A percentile compares a stretch with the other conserved stretches of the same genome.
Evolutionary conservation across 2,888 invertebrate genomes (phyloP).

Genomic region (Andrena fulva): DNA sequence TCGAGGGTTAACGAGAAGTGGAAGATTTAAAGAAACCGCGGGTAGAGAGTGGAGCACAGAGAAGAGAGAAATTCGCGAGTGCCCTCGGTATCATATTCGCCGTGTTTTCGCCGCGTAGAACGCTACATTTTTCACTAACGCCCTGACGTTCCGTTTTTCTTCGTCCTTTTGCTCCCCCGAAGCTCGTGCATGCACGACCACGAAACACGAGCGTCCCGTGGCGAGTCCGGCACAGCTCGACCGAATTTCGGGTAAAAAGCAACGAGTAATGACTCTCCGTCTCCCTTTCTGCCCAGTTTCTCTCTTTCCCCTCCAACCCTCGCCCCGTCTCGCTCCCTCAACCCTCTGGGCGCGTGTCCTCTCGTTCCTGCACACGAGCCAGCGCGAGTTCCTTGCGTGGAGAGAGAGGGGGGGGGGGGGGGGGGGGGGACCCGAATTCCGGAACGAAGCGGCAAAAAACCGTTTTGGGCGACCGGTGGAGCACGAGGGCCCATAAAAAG

Average conservation of each 20-base stretch:
- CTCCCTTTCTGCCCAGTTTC: neutral
- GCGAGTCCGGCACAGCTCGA: conserved; percentile 60
- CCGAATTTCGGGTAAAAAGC: conserved; percentile 71
- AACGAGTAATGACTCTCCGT: conserved; percentile 60
- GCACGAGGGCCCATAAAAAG: conserved; percentile 60
- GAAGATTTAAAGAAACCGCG: conserved; percentile 2
- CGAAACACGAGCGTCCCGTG: conserved; percentile 64
- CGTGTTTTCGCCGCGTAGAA: conserved; percentile 34
- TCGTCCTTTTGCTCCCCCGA: conserved; percentile 30
- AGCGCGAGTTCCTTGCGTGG: conserved; percentile 40
- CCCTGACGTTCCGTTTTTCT: conserved; percentile 22
- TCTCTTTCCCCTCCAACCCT: conserved; percentile 7
- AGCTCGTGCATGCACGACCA: conserved; percentile 31
- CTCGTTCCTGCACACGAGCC: conserved; percentile 17
- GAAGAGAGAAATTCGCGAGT: conserved; percentile 3
- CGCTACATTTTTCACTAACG: conserved; percentile 59
- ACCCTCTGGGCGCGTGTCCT: neutral
- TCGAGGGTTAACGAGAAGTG: conserved; percentile 23
- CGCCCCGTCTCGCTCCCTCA: conserved; percentile 5
- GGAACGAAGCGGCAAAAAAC: conserved; percentile 68
- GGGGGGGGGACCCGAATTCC: conserved; percentile 66
- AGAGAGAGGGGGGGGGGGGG: no score
- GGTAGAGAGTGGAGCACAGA: neutral
- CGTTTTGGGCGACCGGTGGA: conserved; percentile 60
- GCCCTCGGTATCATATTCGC: conserved; percentile 24